Evolutionary conservation across 2,888 invertebrate species (phyloP).

Genomic region (Leucophenga maculata): DNA sequence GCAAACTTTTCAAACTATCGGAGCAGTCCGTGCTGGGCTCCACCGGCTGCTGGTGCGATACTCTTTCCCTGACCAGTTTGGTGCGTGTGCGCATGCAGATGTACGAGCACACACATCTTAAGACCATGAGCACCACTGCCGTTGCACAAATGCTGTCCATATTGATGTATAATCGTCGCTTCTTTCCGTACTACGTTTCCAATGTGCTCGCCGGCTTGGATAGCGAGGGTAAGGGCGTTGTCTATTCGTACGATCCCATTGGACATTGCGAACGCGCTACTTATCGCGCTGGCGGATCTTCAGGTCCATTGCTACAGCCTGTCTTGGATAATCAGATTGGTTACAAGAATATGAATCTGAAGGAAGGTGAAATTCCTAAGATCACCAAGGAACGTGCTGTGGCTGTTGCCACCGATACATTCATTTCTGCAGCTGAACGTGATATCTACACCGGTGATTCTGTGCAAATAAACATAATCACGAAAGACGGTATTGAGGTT

Average conservation of each 20-base stretch:
- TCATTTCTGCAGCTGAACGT: constrained; percentile 97
- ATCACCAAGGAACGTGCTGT: constrained; percentile 87
- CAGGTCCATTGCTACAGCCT: constrained; percentile 92
- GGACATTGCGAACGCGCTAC: constrained; percentile 91
- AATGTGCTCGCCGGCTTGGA: constrained; percentile 96
- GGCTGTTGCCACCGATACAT: constrained; percentile 92
- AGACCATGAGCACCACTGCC: constrained; percentile 92
- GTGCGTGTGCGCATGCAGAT: constrained; percentile 92
- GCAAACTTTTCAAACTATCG: constrained; percentile 88
- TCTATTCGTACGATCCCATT: constrained; percentile 97
- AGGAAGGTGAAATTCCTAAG: constrained; percentile 73
- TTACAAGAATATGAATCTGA: constrained; percentile 83
- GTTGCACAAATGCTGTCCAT: constrained; percentile 97
- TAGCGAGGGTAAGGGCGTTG: constrained; percentile 92
- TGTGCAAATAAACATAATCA: constrained; percentile 88
- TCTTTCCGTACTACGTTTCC: constrained; percentile 98
- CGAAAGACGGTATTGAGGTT: constrained; percentile 85
- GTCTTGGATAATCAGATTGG: constrained; percentile 97
- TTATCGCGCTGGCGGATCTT: constrained; percentile 92
- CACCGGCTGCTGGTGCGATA: constrained; percentile 98
- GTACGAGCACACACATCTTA: constrained; percentile 95
- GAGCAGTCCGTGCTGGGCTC: constrained; percentile 91
- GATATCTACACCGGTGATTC: constrained; percentile 98
- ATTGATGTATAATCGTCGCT: constrained; percentile 95
- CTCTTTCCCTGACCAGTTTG: constrained; percentile 88